phyloP scores from a whole-genome alignment of 1,140 invertebrate genomes.

The Lepidostoma basale region DNA sequence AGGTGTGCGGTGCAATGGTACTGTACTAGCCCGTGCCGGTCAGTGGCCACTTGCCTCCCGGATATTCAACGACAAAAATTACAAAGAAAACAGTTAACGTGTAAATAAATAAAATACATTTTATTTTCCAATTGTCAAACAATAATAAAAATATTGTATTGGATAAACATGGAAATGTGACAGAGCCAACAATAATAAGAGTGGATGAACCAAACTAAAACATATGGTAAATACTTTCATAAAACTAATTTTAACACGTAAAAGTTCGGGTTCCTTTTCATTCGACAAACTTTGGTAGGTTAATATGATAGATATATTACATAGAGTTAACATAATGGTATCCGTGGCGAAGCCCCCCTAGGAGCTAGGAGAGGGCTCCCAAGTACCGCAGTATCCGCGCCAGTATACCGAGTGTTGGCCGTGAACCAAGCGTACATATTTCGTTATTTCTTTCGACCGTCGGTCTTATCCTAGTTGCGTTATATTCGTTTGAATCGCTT shows the following conservation, averaged over 20 bases:
- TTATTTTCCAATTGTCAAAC: constrained; percentile 4
- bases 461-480: constrained; percentile 25
- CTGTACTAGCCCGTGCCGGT: no score
- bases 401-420: constrained; percentile 28
- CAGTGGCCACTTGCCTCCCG: no score
- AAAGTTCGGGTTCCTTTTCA: not conserved
- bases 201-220: constrained; percentile 17
- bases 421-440: constrained; percentile 37
- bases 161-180: constrained; percentile 12
- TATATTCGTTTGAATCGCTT: constrained; percentile 24
- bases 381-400: not conserved
- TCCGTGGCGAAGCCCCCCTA: not conserved
- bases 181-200: constrained; percentile 13
- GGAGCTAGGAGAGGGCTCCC: no score
- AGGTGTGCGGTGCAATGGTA: no score
- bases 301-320: constrained; percentile 20
- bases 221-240: constrained; percentile 10
- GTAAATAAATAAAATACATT: not conserved
- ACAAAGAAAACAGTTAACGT: constrained; percentile 18
- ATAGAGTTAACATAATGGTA: constrained; percentile 9
- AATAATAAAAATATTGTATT: not conserved
- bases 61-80: not conserved
- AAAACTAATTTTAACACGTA: constrained; percentile 16
- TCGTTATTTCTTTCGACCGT: constrained; percentile 28
- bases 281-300: constrained; percentile 34